Evolutionary conservation across 2,888 invertebrate genomes (phyloP), one percentile per base, ranked within the genome.

Genomic region (Caenorhabditis wallacei): DNA sequence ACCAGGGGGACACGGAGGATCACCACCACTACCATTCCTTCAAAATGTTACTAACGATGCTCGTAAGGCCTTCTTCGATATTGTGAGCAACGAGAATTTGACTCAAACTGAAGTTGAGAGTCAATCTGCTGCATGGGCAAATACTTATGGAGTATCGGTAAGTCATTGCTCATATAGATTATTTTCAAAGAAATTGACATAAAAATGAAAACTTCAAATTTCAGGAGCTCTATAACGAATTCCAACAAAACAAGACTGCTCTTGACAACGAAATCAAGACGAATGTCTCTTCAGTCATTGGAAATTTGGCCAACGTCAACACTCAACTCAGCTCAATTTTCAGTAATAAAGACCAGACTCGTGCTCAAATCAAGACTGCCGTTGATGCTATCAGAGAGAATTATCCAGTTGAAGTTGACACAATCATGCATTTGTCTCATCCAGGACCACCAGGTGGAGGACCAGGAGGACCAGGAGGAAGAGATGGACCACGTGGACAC

Each of bases 141-240:
- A 37, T 63, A 86, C 84, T 18, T 80, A 80, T 37, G 80, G 80
- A 78, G 78, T 85, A n/a, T 74, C 80, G 40, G 84, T 81, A 8
- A 72, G 80, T 57, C 4, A 11, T 18, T 48, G n/a, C n/a, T n/a
- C n/a, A n/a, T n/a, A 43, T 43, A n/a, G 35, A 13, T 4, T 26
- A 4, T n/a, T 66, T n/a, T n/a, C n/a, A n/a, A n/a, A n/a, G n/a
- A 13, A 40, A 40, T n/a, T 54, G 2, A 24, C 2, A 13, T 24
- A 1, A 11, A 10, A 18, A 7, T 24, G 16, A 24, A 61, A 18
- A 30, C 22, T n/a, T 22, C 4, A n/a, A 8, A 26, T 82, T 84
- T 35, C 64, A 85, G 85, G 66, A 30, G 26, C 24, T 80, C 22
- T 82, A 82, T 64, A 78, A 61, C 71, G 82, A 68, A 30, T 82